Percentiles rank a stretch among this genome's conserved stretches.
These are phyloP conservation scores for Carcina quercana DNA, from an alignment of 2,888 invertebrate species.

Conservation along the genomic window DNA sequence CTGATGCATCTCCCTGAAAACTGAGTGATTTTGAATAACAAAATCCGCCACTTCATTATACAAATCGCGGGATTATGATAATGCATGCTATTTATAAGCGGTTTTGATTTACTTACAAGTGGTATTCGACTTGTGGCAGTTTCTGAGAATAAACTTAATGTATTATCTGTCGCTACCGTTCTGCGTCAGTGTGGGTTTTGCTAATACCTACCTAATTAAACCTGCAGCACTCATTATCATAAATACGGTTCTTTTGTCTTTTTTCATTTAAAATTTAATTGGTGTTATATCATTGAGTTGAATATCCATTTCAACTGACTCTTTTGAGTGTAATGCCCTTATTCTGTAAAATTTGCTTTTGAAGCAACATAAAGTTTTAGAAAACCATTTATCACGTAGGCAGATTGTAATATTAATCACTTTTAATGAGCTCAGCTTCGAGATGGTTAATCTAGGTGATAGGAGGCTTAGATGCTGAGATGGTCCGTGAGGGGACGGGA, in stretches of 20 bases:
- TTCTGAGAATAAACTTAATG: slow-evolving; percentile 60
- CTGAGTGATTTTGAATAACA: slow-evolving; percentile 46
- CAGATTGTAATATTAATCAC: slow-evolving; percentile 19
- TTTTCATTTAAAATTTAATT: slow-evolving; percentile 30
- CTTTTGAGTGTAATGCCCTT: slow-evolving; percentile 9
- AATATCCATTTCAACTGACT: slow-evolving; percentile 12
- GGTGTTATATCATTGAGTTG: slow-evolving; percentile 17
- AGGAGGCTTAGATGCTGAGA: slow-evolving; percentile 55
- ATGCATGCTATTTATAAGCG: slow-evolving; percentile 59
- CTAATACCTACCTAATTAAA: slow-evolving; percentile 43
- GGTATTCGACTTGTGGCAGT: slow-evolving; percentile 47
- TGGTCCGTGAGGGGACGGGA: slow-evolving; percentile 29
- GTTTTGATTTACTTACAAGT: slow-evolving; percentile 61
- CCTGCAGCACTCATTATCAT: slow-evolving; percentile 36
- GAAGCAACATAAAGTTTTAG: slow-evolving; percentile 3
- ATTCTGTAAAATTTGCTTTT: no score
- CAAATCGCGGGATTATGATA: slow-evolving; percentile 68
- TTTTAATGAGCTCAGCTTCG: slow-evolving; percentile 41
- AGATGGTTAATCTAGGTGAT: slow-evolving; percentile 63
- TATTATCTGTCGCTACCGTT: slow-evolving; percentile 60
- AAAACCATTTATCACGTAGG: background rate
- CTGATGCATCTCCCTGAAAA: slow-evolving; percentile 43
- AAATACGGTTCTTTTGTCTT: slow-evolving; percentile 38
- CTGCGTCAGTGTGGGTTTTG: slow-evolving; percentile 56
- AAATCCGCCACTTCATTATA: slow-evolving; percentile 61